phyloP scores from a whole-genome alignment of 1,140 invertebrate genomes.

The Aphidius gifuensis region DNA sequence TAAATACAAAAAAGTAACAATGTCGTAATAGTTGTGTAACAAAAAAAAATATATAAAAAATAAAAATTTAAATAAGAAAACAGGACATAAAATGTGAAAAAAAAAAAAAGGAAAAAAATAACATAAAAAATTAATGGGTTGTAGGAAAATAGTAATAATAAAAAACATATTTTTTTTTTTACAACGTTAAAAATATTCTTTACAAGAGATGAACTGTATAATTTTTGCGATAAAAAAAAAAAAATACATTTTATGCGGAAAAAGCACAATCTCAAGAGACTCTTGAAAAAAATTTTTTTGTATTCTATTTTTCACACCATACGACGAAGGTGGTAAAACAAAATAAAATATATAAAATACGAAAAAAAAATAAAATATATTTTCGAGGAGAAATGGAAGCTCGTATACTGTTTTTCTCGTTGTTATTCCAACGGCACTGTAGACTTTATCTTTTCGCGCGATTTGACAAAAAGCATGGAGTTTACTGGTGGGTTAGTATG shows the following conservation, averaged over 20 bases:
- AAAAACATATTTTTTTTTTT: no score
- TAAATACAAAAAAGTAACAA: no score
- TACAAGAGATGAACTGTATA: background rate
- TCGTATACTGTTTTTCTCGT: background rate
- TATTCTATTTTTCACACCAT: slow-evolving; percentile 9
- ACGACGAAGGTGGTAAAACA: slow-evolving; percentile 14
- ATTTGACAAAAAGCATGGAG: slow-evolving; percentile 35
- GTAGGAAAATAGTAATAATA: no score
- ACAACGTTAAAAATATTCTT: no score
- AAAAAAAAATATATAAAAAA: no score
- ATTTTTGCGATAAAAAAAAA: slow-evolving; percentile 3
- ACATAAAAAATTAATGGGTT: no score
- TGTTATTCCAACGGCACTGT: slow-evolving; percentile 27
- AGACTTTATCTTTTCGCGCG: slow-evolving; percentile 41
- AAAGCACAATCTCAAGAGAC: slow-evolving; percentile 20
- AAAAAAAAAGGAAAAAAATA: no score
- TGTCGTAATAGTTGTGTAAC: no score
- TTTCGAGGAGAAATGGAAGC: background rate
- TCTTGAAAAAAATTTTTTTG: background rate
- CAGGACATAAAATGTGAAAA: no score
- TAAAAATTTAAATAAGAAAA: no score
- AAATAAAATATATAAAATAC: background rate
- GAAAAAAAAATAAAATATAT: no score
- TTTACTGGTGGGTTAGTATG: slow-evolving; percentile 7
- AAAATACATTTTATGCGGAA: background rate